Percentiles rank a stretch among this genome's conserved stretches.
These are phyloP conservation scores for Melanchra persicariae DNA, from an alignment of 2,888 invertebrate genomes.

Conservation along the genomic window DNA sequence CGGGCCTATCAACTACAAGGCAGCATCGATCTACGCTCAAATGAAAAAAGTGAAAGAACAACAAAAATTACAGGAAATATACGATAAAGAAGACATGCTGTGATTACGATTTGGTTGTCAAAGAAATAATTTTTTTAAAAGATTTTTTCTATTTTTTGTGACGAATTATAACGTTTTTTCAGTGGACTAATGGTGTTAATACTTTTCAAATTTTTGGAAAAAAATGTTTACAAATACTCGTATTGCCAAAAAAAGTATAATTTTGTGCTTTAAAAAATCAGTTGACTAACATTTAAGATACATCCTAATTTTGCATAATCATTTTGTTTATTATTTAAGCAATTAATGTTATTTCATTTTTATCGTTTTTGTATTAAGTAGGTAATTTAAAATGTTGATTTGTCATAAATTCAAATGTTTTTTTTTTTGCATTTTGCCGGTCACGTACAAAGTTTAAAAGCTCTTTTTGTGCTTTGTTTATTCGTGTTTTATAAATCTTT, in stretches of 20 bases:
- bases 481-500: constrained; percentile 25
- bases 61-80: constrained; percentile 86
- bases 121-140: constrained; percentile 29
- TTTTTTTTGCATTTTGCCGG: constrained; percentile 27
- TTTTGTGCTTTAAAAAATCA: constrained; percentile 35
- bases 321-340: constrained; percentile 28
- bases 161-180: constrained; percentile 17
- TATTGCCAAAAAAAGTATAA: constrained; percentile 39
- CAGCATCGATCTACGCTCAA: constrained; percentile 95
- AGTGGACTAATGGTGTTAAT: constrained; percentile 23
- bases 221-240: constrained; percentile 21
- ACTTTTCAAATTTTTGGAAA: constrained; percentile 20
- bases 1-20: constrained; percentile 98
- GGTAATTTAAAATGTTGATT: constrained; percentile 51
- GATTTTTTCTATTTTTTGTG: constrained; percentile 37
- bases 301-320: constrained; percentile 15
- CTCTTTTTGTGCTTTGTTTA: not conserved
- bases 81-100: constrained; percentile 86
- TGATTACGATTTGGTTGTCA: constrained; percentile 70
- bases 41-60: constrained; percentile 92
- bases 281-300: constrained; percentile 19
- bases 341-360: constrained; percentile 44
- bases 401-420: constrained; percentile 35
- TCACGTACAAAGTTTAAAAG: not conserved
- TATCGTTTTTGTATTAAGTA: constrained; percentile 41